Conservation (phyloP, 2,113 vertebrate genomes). For the Eulemur rufifrons region DNA sequence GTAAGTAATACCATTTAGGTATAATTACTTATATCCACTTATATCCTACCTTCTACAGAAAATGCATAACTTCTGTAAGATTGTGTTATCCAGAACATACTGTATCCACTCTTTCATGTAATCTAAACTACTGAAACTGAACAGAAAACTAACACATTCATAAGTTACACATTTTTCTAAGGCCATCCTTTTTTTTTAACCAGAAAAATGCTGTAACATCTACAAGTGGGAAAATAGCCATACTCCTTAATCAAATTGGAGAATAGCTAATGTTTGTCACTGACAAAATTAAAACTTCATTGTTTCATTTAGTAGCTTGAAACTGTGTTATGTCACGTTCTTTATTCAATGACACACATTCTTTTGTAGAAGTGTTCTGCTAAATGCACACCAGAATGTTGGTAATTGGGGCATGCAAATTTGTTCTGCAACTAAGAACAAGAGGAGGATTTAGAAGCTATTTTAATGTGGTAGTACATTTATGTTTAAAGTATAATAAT, state of each 20-base stretch:
- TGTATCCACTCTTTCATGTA: conserved; percentile 52
- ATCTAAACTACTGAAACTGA: conserved; percentile 68
- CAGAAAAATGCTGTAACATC: conserved; percentile 49
- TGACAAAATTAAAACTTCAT: conserved; percentile 50
- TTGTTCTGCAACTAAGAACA: conserved; percentile 66
- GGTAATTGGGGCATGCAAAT: conserved; percentile 72
- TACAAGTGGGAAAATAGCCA: conserved; percentile 4
- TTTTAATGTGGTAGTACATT: conserved; percentile 55
- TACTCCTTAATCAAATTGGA: conserved; percentile 45
- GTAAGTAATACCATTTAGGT: conserved; percentile 71
- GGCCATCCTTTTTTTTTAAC: conserved; percentile 52
- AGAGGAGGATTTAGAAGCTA: conserved; percentile 67
- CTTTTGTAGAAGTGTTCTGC: conserved; percentile 42
- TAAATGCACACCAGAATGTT: conserved; percentile 51
- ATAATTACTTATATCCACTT: conserved; percentile 70
- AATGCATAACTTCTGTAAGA: conserved; percentile 51
- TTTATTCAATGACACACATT: conserved; percentile 37
- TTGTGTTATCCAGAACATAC: conserved; percentile 61
- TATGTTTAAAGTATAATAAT: conserved; percentile 62
- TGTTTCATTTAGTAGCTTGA: conserved; percentile 58
- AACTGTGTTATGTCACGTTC: conserved; percentile 31
- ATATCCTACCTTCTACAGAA: conserved; percentile 61
- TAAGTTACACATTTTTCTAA: conserved; percentile 75
- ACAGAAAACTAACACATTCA: conserved; percentile 67
- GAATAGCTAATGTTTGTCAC: conserved; percentile 52